Evolutionary conservation across 1,140 invertebrate species (phyloP).

Genomic region (Tetramorium simillimum): DNA sequence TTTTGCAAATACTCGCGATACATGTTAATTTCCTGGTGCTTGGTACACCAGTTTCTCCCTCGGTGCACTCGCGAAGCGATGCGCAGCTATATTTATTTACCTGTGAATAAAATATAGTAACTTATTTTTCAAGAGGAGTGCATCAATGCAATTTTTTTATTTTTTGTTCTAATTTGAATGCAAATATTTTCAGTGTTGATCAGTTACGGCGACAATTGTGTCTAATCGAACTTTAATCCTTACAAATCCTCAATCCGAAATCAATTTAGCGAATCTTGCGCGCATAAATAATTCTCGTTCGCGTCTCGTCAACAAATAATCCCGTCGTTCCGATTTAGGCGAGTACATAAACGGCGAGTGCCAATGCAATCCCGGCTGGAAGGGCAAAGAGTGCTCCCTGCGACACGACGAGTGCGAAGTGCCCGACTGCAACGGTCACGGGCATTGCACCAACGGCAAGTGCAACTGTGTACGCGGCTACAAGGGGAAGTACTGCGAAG

Average conservation of each 20-base stretch:
- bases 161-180: not conserved
- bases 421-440: slow-evolving; percentile 97
- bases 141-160: not conserved
- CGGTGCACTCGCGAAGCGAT: not conserved
- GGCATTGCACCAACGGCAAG: slow-evolving; percentile 97
- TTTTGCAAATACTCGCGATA: slow-evolving; percentile 48
- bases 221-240: slow-evolving; percentile 18
- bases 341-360: slow-evolving; percentile 98
- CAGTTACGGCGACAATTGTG: not conserved
- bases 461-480: slow-evolving; percentile 97
- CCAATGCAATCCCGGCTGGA: slow-evolving; percentile 98
- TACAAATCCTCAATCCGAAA: not conserved
- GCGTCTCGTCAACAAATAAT: slow-evolving; percentile 36
- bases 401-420: slow-evolving; percentile 97
- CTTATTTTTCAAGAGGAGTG: not conserved
- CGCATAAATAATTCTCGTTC: not conserved
- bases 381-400: slow-evolving; percentile 97
- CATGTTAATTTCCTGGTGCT: slow-evolving; percentile 48
- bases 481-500: slow-evolving; percentile 96
- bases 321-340: slow-evolving; percentile 78
- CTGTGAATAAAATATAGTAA: slow-evolving; percentile 6
- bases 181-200: not conserved
- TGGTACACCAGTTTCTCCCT: not conserved
- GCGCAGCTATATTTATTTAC: not conserved
- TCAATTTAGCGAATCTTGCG: slow-evolving; percentile 6